Evolutionary conservation across 2,113 vertebrate genomes (phyloP).

Genomic region (Bufo gargarizans): DNA sequence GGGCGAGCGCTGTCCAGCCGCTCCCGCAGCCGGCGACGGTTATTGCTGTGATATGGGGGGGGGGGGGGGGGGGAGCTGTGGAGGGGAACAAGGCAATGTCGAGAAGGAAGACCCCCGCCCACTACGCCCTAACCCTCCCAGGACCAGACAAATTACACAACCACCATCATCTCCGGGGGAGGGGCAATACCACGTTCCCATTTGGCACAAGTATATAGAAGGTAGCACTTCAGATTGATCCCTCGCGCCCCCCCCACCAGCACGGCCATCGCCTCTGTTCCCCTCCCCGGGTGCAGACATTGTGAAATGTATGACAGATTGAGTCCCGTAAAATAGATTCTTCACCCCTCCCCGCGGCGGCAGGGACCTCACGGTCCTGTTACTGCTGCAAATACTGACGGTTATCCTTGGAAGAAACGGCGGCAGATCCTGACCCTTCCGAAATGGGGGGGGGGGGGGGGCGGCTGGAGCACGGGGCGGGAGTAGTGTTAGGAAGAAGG

Average conservation of each 20-base stretch:
- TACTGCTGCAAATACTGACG: neutral
- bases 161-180: neutral
- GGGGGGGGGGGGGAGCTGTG: neutral
- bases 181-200: neutral
- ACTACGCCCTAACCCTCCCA: neutral
- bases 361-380: neutral
- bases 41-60: slow-evolving; percentile 40
- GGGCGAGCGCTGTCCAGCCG: neutral
- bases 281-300: neutral
- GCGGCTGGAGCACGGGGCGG: neutral
- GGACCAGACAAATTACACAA: too few relatives aligned
- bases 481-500: slow-evolving; percentile 37
- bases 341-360: too few relatives aligned
- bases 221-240: neutral
- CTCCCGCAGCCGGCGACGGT: neutral
- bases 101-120: neutral
- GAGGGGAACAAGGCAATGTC: neutral
- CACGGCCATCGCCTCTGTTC: neutral
- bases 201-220: slow-evolving; percentile 31
- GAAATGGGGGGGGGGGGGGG: neutral
- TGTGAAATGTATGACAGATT: neutral
- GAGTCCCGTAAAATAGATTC: neutral
- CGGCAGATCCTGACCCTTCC: neutral
- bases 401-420: neutral
- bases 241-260: neutral